These are phyloP conservation scores for Cheilosia vernalis DNA, from an alignment of 2,888 invertebrate species.

Conservation along the genomic window DNA sequence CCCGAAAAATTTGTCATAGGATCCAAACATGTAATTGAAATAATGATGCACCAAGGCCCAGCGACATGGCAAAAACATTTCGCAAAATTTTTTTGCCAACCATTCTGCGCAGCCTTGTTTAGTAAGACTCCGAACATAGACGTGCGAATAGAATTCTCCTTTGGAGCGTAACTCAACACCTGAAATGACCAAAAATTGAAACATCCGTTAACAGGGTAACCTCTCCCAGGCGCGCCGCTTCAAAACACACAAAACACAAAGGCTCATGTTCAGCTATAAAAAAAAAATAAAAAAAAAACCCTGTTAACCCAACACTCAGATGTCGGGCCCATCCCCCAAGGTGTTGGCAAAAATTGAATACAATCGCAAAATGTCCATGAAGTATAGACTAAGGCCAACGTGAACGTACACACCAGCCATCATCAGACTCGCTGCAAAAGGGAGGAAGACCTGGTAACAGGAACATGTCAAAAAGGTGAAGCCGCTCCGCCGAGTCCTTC, in stretches of 20 bases:
- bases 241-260: constrained; percentile 55
- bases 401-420: constrained; percentile 25
- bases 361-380: constrained; percentile 62
- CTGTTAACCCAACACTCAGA: not conserved
- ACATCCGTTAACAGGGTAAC: constrained; percentile 68
- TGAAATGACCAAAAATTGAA: constrained; percentile 71
- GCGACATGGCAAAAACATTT: constrained; percentile 41
- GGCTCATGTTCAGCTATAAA: constrained; percentile 57
- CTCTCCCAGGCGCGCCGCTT: constrained; percentile 16
- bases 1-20: constrained; percentile 53
- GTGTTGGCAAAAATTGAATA: constrained; percentile 70
- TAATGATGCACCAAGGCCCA: constrained; percentile 68
- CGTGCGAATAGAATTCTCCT: constrained; percentile 60
- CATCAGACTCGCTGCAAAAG: constrained; percentile 9
- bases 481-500: constrained; percentile 68
- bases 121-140: constrained; percentile 51
- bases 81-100: constrained; percentile 13
- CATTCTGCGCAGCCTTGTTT: constrained; percentile 25
- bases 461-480: constrained; percentile 74
- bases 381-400: not conserved
- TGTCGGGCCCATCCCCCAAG: constrained; percentile 23
- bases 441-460: constrained; percentile 53
- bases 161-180: constrained; percentile 73
- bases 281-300: constrained; percentile 5
- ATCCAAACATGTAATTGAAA: constrained; percentile 70